Percentiles rank a stretch among this genome's conserved stretches.
Conservation (phyloP, 2,888 invertebrate species). For the Cetonia aurata region DNA sequence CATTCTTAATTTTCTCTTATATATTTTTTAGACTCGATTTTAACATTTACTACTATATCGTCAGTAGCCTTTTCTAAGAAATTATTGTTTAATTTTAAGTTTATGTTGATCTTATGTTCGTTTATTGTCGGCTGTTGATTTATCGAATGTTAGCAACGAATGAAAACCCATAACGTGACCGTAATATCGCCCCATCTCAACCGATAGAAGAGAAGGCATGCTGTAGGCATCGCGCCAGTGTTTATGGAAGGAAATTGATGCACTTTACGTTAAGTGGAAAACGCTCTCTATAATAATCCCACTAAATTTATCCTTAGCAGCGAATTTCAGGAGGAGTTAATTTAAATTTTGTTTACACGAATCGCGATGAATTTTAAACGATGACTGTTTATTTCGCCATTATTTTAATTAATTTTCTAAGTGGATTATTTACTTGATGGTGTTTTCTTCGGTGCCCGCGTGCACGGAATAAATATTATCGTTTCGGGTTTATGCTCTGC, state of each 20-base stretch:
- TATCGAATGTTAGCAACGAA: no score
- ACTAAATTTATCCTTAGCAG: constrained; percentile 64
- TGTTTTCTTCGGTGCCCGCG: constrained; percentile 19
- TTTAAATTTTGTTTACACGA: constrained; percentile 62
- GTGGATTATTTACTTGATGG: constrained; percentile 40
- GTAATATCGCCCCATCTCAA: constrained; percentile 3
- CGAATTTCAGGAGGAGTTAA: constrained; percentile 51
- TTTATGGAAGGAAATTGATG: constrained; percentile 65
- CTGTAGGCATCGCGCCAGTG: constrained; percentile 49
- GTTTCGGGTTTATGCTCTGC: constrained; percentile 19
- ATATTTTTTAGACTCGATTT: no score
- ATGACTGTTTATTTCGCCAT: constrained; percentile 58
- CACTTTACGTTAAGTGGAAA: constrained; percentile 65
- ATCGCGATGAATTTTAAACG: constrained; percentile 61
- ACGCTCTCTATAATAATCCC: constrained; percentile 64
- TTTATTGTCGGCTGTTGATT: no score
- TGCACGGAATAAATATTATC: constrained; percentile 34
- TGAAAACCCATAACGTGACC: background rate
- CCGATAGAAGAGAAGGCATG: constrained; percentile 47
- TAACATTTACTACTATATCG: no score
- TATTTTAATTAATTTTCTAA: constrained; percentile 56
- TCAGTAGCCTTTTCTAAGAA: no score
- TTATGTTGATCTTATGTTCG: no score
- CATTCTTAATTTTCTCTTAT: no score
- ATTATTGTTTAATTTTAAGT: no score